These are phyloP conservation scores for Clavelina lepadiformis DNA, from an alignment of 23 tunicate species.

Conservation along the genomic window DNA sequence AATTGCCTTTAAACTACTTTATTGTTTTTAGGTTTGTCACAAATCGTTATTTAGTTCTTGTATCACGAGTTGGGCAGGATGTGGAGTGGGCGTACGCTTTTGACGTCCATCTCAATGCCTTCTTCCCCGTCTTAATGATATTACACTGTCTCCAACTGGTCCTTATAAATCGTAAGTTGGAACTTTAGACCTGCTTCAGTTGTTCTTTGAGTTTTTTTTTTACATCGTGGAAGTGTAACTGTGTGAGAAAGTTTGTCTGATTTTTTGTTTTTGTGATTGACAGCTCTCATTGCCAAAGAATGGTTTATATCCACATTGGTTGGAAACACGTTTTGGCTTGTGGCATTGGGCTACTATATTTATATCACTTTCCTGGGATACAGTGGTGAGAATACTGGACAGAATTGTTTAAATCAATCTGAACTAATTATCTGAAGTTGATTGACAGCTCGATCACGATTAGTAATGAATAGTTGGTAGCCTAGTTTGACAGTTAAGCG, in stretches of 20 bases:
- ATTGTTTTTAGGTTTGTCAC: slow-evolving; percentile 56
- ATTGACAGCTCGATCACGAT: no score
- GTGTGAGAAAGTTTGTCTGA: neutral
- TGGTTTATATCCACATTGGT: slow-evolving; percentile 62
- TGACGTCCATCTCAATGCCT: slow-evolving; percentile 98
- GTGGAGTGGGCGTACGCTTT: slow-evolving; percentile 98
- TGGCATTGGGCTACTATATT: slow-evolving; percentile 86
- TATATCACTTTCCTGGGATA: slow-evolving; percentile 98
- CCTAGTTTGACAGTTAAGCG: no score
- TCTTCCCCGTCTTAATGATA: slow-evolving; percentile 97
- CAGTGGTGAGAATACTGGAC: slow-evolving; percentile 96
- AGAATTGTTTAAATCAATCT: no score
- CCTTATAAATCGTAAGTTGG: slow-evolving; percentile 83
- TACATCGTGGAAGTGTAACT: neutral
- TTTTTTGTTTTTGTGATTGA: neutral
- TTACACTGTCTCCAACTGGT: slow-evolving; percentile 90
- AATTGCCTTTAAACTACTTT: no score
- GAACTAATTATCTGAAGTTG: no score
- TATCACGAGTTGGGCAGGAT: slow-evolving; percentile 69
- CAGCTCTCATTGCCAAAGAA: slow-evolving; percentile 59
- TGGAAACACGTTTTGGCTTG: slow-evolving; percentile 98
- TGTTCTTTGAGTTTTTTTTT: neutral
- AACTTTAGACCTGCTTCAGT: no score
- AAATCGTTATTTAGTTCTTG: slow-evolving; percentile 56
- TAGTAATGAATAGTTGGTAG: no score